A percentile compares a stretch with the other conserved stretches of the same genome.
Evolutionary conservation across 2,797 vertebrate species (phyloP).

Genomic region (Bradypodion pumilum): DNA sequence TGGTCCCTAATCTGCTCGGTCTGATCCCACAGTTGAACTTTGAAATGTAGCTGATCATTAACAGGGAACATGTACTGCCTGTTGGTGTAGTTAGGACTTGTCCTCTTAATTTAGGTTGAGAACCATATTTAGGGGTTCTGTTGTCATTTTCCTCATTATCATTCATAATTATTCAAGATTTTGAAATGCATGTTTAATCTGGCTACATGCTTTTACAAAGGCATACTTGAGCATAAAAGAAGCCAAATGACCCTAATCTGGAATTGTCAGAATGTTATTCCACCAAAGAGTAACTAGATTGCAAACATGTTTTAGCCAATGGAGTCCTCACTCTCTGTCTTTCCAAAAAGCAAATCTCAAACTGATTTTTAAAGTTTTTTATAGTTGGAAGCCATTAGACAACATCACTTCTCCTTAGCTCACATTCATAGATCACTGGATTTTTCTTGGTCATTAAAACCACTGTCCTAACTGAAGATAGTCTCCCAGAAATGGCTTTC

Average conservation of each 20-base stretch:
- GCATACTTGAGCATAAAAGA: too few species aligned
- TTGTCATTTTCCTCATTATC: too few species aligned
- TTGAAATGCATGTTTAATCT: too few species aligned
- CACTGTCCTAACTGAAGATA: background rate
- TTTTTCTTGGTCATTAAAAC: background rate
- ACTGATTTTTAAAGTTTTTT: background rate
- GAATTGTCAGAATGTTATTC: too few species aligned
- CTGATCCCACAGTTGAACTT: background rate
- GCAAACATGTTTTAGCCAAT: too few species aligned
- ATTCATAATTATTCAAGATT: too few species aligned
- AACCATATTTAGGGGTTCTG: background rate
- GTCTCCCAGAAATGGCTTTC: background rate
- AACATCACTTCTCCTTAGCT: background rate
- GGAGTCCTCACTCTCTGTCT: background rate
- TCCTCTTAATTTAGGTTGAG: background rate
- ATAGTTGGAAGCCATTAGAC: background rate
- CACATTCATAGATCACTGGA: background rate
- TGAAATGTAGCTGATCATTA: background rate
- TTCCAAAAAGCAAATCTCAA: background rate
- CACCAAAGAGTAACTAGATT: too few species aligned
- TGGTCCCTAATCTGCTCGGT: background rate
- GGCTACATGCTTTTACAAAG: too few species aligned
- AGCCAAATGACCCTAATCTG: too few species aligned
- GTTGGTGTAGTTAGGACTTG: background rate
- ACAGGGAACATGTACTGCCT: background rate